Percentiles rank a stretch among this genome's conserved stretches.
Conservation (phyloP, 2,888 invertebrate genomes). For the Nomada fabriciana region DNA sequence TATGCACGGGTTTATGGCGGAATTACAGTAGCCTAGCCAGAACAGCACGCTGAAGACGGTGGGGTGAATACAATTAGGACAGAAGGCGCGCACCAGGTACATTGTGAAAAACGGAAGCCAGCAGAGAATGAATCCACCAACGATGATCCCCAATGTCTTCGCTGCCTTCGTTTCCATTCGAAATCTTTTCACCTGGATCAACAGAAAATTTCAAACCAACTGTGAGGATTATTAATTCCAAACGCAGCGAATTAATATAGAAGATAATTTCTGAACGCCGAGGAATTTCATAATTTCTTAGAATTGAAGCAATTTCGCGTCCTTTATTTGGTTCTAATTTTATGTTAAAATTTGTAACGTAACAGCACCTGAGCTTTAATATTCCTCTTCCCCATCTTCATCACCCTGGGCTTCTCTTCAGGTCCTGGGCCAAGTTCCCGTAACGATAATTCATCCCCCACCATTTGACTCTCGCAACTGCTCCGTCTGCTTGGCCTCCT, state of each 20-base stretch:
- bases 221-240: not conserved
- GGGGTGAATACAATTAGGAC: slow-evolving; percentile 93
- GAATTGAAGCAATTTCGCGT: not conserved
- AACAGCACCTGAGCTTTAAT: slow-evolving; percentile 90
- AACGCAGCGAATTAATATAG: not conserved
- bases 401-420: slow-evolving; percentile 85
- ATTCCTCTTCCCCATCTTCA: slow-evolving; percentile 94
- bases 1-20: slow-evolving; percentile 97
- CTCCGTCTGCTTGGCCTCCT: slow-evolving; percentile 84
- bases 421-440: slow-evolving; percentile 84
- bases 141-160: slow-evolving; percentile 98
- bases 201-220: not conserved
- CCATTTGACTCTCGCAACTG: slow-evolving; percentile 85
- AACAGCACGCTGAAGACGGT: slow-evolving; percentile 96
- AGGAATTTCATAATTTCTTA: no score
- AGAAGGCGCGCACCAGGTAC: slow-evolving; percentile 95
- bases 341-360: not conserved
- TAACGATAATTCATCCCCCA: slow-evolving; percentile 82
- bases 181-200: slow-evolving; percentile 90
- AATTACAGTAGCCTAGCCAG: slow-evolving; percentile 99
- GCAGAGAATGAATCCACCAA: slow-evolving; percentile 98
- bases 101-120: slow-evolving; percentile 99
- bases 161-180: slow-evolving; percentile 98
- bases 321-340: not conserved
- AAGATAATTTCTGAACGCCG: no score